Base-by-base conservation (phyloP, 2,888 invertebrate genomes). In the Thelaira solivaga region DNA sequence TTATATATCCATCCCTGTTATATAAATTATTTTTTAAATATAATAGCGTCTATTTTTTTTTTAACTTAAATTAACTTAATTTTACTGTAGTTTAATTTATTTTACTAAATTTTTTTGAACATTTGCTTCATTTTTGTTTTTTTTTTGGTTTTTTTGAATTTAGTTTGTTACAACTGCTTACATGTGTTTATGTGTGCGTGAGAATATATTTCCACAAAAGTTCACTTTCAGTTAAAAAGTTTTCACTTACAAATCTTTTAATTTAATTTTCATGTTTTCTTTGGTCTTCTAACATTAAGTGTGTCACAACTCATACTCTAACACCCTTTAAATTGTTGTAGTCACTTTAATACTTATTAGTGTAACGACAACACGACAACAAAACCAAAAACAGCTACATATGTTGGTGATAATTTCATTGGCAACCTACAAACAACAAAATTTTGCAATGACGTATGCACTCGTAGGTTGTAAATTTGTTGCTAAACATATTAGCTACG, bases 251-350 rank as follows among this genome's bases (percentile, higher is more conserved):
- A 57, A 62, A 39, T 43, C 47, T 53, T 22, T 36, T 53, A 64
- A 64, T 64, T 45, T 26, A 34, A 43, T 72, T 72, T 64, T 39
- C 53, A 36, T 26, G 45, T 55, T 72, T n/a, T 64, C 55, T 64
- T 41, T 36, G 55, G 45, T 22, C 39, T 53, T 41, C 10, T n/a
- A 26, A 39, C 43, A 18, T 41, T 43, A 39, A 64, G 22, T 64
- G 31, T 53, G 55, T 41, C 55, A 69, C 10, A 41, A 39, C 49
- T 49, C 10, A 26, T 47, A 8, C n/a, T 36, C 7, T 22, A 51
- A 61, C 59, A 41, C 49, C 69, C 49, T 31, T 59, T 41, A 29
- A 31, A 20, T 22, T 53, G 39, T 36, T 47, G 11, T 10, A 72
- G 26, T 39, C 59, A 31, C 47, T 16, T 61, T 41, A 34, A 39